These are phyloP conservation scores for Osmerus eperlanus DNA, from an alignment of 2,113 vertebrate species.

Conservation along the genomic window DNA sequence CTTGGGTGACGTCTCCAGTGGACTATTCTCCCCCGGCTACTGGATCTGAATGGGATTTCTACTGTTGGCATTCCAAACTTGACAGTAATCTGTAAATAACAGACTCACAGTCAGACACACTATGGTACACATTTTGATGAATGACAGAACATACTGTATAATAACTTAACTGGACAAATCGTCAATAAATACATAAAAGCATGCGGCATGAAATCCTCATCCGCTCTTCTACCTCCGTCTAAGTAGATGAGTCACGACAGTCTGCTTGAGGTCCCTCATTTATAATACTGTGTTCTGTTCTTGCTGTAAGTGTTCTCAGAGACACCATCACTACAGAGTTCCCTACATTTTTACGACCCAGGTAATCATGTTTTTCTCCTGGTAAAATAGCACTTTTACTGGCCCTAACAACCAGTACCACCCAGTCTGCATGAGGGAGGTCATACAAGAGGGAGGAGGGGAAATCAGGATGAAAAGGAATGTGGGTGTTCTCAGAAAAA, in stretches of 20 bases:
- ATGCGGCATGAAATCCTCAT: background rate
- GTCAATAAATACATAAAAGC: background rate
- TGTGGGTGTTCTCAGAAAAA: no score
- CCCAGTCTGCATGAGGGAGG: no score
- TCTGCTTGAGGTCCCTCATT: slow-evolving; percentile 29
- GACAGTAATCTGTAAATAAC: background rate
- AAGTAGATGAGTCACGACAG: slow-evolving; percentile 8
- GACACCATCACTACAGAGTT: background rate
- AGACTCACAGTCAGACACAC: background rate
- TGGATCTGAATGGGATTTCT: background rate
- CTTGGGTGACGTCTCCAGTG: background rate
- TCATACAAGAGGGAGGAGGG: slow-evolving; percentile 1
- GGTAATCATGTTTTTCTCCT: no score
- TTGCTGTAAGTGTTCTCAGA: background rate
- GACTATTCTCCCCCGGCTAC: background rate
- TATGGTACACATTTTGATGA: background rate
- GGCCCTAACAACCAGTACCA: no score
- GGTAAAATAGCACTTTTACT: no score
- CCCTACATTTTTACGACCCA: no score
- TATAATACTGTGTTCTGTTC: slow-evolving; percentile 36
- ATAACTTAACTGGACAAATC: no score
- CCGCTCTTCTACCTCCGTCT: background rate
- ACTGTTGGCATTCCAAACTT: background rate
- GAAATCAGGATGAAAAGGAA: background rate
- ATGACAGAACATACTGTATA: background rate